A percentile compares a stretch with the other conserved stretches of the same genome.
These are phyloP conservation scores for Dryobotodes eremita DNA, from an alignment of 2,888 invertebrate genomes.

Conservation along the genomic window DNA sequence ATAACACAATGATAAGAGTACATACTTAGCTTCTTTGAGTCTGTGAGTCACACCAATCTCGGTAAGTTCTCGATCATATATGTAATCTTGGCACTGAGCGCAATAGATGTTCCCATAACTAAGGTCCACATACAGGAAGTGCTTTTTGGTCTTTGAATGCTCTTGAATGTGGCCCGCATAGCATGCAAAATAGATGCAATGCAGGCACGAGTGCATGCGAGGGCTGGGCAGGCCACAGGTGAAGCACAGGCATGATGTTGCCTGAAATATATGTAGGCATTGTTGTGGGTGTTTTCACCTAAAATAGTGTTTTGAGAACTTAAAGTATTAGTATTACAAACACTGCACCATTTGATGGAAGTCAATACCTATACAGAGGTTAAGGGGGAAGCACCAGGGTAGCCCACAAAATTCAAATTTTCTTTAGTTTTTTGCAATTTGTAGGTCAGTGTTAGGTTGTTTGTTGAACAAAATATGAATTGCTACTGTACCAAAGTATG, in stretches of 20 bases:
- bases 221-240: slow-evolving; percentile 95
- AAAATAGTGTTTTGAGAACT: slow-evolving; percentile 29
- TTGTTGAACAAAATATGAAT: too few species aligned
- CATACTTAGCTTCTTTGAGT: slow-evolving; percentile 90
- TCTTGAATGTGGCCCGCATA: slow-evolving; percentile 96
- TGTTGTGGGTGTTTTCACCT: slow-evolving; percentile 45
- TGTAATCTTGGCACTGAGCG: slow-evolving; percentile 97
- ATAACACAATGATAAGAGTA: slow-evolving; percentile 44
- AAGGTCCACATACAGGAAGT: slow-evolving; percentile 96
- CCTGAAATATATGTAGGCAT: slow-evolving; percentile 87
- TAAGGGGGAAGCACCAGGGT: not conserved
- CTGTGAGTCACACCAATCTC: slow-evolving; percentile 90
- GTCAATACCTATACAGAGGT: slow-evolving; percentile 1
- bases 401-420: too few species aligned
- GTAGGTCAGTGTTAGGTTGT: too few species aligned
- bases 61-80: slow-evolving; percentile 94
- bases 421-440: too few species aligned
- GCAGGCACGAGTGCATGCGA: slow-evolving; percentile 96
- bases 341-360: not conserved
- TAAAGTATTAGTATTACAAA: slow-evolving; percentile 18
- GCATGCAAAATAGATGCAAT: slow-evolving; percentile 98
- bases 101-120: slow-evolving; percentile 97
- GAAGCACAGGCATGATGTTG: slow-evolving; percentile 95
- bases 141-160: slow-evolving; percentile 95
- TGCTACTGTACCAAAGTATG: too few species aligned